Base-by-base conservation (phyloP, 1,140 invertebrate genomes). In the Muscidifurax raptorellus region DNA sequence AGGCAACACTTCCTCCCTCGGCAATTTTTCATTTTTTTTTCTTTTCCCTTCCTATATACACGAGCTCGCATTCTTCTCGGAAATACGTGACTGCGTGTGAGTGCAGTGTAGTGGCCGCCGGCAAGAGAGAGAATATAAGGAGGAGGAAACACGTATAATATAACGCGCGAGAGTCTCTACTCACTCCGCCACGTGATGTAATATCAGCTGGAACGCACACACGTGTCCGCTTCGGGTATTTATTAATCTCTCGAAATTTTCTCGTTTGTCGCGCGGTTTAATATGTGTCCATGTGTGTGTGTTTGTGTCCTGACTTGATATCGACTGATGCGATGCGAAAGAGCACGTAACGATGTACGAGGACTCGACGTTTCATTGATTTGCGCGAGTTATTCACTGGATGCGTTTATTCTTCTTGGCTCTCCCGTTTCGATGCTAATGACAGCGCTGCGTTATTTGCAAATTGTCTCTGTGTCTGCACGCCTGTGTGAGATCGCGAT, bases 11-110 rank as follows among this genome's bases (percentile, higher is more conserved):
- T 10, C 40, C 72, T 47, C 30, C 36, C 40, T 15, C 22, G n/a
- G 40, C 9, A 40, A 75, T 75, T 75, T 75, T 75, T 75, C 72
- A 75, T 47, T 44, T 69, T 40, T 75, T 75, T 22, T 40, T 75
- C 36, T n/a, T n/a, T n/a, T 0, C 72, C 30, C 28, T 36, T 72
- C 18, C 18, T 13, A 9, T 47, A 18, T 47, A 18, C 13, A 47
- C 13, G 2, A 18, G 13, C n/a, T n/a, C 44, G 44, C 44, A 59
- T 59, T 22, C 71, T 22, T 72, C 28, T 22, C 13, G 22, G 36
- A 40, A 10, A 40, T 40, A 47, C 40, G 22, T 25, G 18, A n/a
- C 71, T 30, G 28, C 71, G 32, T 3, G 32, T 74, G 32, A 12
- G 36, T 32, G 71, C 32, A 74, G 15, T 9, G 18, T 52, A 52